Evolutionary conservation across 2,888 invertebrate genomes (phyloP).

Genomic region (Cerceris ruficornis): DNA sequence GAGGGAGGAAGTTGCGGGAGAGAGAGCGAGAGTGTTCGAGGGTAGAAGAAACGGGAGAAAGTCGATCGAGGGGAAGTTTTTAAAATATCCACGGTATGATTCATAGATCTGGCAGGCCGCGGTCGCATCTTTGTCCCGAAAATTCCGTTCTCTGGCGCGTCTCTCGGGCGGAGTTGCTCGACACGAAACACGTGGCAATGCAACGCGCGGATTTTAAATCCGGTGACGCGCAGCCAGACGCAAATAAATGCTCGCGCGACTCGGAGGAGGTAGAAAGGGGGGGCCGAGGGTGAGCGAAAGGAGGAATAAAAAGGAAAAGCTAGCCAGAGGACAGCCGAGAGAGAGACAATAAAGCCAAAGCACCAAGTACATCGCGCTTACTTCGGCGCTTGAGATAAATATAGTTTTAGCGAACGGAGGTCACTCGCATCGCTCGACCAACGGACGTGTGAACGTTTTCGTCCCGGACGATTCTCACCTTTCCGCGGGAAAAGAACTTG

Average conservation of each 20-base stretch:
- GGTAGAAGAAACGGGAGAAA: too few relatives aligned
- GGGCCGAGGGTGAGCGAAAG: constrained; percentile 3
- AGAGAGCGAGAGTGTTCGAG: neutral
- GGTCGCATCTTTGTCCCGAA: constrained; percentile 16
- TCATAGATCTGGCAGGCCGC: neutral
- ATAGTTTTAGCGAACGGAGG: constrained; percentile 77
- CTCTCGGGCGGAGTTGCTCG: neutral
- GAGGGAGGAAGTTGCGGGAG: neutral
- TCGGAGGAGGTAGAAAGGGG: constrained; percentile 59
- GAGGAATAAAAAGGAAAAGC: constrained; percentile 19
- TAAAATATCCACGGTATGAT: neutral
- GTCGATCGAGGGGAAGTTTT: neutral
- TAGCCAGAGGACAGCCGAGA: constrained; percentile 22
- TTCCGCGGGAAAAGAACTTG: neutral
- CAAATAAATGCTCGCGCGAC: constrained; percentile 67
- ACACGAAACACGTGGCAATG: constrained; percentile 49
- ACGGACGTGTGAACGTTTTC: constrained; percentile 59
- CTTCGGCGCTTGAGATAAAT: constrained; percentile 72
- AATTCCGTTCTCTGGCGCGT: constrained; percentile 13
- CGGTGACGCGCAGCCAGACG: constrained; percentile 60
- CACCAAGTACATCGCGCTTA: constrained; percentile 69
- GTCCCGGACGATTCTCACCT: constrained; percentile 9
- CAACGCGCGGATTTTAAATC: constrained; percentile 65
- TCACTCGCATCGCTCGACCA: constrained; percentile 74
- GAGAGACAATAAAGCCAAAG: constrained; percentile 73